These are phyloP conservation scores for Dipodomys spectabilis DNA, from an alignment of 2,113 vertebrate species.

Conservation along the genomic window DNA sequence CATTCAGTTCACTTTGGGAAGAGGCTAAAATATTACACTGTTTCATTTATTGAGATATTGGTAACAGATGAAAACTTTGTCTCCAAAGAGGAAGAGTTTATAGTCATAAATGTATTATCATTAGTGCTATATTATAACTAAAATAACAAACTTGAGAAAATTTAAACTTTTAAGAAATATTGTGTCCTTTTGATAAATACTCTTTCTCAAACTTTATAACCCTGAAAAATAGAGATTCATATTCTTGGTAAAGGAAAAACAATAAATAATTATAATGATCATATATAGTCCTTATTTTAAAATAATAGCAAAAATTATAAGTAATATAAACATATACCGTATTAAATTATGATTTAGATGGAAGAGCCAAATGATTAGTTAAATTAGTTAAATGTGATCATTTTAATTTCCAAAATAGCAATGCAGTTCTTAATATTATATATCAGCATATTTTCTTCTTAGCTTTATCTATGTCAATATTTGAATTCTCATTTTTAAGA, in stretches of 20 bases:
- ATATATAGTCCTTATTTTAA: background rate
- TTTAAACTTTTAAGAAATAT: background rate
- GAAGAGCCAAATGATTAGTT: no score
- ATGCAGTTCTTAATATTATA: background rate
- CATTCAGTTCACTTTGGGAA: background rate
- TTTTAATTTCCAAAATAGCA: background rate
- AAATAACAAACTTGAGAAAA: background rate
- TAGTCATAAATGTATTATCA: background rate
- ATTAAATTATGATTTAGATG: no score
- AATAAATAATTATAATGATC: background rate
- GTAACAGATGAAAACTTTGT: background rate
- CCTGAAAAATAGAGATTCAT: background rate
- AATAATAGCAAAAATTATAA: background rate
- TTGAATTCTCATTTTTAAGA: background rate
- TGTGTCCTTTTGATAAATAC: background rate
- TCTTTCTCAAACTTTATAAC: background rate
- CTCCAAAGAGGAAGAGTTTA: background rate
- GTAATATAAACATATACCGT: background rate
- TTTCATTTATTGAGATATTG: background rate
- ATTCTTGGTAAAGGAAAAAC: background rate
- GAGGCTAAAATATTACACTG: background rate
- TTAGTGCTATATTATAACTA: background rate
- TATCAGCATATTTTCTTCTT: background rate
- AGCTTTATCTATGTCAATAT: background rate
- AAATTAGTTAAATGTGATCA: background rate